Evolutionary conservation across 2,797 vertebrate species (phyloP), one percentile per base, ranked within the genome.

Genomic region (Urocyon cinereoargenteus): DNA sequence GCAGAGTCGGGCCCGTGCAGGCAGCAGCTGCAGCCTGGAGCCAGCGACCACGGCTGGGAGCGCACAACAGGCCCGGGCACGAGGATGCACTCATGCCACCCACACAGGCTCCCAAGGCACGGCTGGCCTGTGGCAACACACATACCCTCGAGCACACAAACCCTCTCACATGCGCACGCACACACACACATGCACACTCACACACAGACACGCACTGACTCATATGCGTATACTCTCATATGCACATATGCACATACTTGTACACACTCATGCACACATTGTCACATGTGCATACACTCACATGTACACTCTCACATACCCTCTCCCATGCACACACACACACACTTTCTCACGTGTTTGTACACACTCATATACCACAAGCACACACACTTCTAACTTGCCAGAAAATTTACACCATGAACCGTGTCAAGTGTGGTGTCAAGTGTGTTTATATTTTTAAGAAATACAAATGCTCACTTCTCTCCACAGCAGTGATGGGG

Each of bases 11-110:
- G 24, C 68, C 87, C 0, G 0, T 2, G 19, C 1, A 40, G 62
- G 31, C 22, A 34, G 73, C 55, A 36, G 26, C n/a, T 18, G 82
- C 12, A 14, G 51, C 77, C 77, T 45, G 15, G n/a, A 2, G 3
- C 5, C 0, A 15, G 49, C 55, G 21, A 8, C 5, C 2, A 24
- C 9, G 0, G 12, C 55, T 11, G 5, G n/a, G 64, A 3, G 62
- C 6, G 28, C 73, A 34, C 19, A 49, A 26, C 18, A 1, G 49
- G n/a, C 45, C 68, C 9, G 16, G 9, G 12, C 40, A 28, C 2
- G 12, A 18, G 75, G 34, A 40, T 11, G 51, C 90, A 1, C 62
- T 2, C n/a, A 68, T 1, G 22, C 57, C 28, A 15, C 51, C n/a
- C 21, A 59, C 8, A 51, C 26, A 31, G 45, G 26, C 24, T 75